Evolutionary conservation across 2,113 vertebrate genomes (phyloP).

Genomic region (Daboia siamensis): DNA sequence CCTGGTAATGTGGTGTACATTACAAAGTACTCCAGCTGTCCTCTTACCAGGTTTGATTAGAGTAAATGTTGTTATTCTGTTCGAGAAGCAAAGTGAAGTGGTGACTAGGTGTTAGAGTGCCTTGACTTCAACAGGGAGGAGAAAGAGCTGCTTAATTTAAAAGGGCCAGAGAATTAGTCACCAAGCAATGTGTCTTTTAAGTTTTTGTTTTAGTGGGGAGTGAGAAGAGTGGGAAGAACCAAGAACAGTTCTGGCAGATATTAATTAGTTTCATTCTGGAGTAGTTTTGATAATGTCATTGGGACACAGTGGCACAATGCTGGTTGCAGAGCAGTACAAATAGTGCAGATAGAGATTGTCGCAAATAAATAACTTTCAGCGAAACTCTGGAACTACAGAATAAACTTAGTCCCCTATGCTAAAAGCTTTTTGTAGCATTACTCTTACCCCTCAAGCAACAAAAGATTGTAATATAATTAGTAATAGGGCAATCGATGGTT

Average conservation of each 20-base stretch:
- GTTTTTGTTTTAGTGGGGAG: background rate
- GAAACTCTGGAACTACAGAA: background rate
- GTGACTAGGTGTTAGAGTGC: background rate
- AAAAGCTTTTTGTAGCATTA: background rate
- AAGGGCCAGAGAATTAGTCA: background rate
- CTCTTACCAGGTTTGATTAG: background rate
- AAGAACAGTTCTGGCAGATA: background rate
- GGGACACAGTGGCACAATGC: background rate
- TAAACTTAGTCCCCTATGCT: background rate
- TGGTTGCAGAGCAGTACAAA: background rate
- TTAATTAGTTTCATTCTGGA: background rate
- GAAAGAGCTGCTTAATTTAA: background rate
- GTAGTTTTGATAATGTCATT: background rate
- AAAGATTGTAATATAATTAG: background rate
- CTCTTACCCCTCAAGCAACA: background rate
- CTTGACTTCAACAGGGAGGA: background rate
- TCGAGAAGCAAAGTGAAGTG: background rate
- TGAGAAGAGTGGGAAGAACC: background rate
- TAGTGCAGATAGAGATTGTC: background rate
- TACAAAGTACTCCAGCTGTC: background rate
- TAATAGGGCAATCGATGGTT: background rate
- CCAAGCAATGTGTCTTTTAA: background rate
- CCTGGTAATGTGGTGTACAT: background rate
- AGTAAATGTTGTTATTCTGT: background rate
- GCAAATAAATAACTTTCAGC: background rate